Base-by-base conservation (phyloP, 2,797 vertebrate species). In the Lycodopsis pacificus region DNA sequence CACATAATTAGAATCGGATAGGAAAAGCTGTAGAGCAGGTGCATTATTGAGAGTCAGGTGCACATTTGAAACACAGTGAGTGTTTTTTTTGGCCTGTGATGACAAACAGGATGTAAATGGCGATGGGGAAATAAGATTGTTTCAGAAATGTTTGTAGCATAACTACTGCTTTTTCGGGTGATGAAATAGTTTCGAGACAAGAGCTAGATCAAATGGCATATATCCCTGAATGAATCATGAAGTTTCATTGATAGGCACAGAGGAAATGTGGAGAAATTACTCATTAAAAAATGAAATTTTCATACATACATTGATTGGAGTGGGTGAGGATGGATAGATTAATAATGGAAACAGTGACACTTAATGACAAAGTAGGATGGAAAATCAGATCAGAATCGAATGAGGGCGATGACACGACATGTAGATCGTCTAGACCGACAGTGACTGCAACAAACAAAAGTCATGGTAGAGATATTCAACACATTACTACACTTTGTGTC, bases 111-210 rank as follows among this genome's bases (percentile, higher is more conserved):
- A 44, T 30, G 13, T 0, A 77, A 86, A 79, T 48, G 44, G 2
- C 44, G 11, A 61, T 1, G 30, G 42, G 46, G 51, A 75, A 67
- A 72, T 42, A 20, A 5, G 27, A 38, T 20, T 3, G 20, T 7
- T 32, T 70, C 25, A 69, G 34, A 32, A 44, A 7, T 8, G 12
- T 70, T 36, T 57, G 11, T 19, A 20, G 38, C 22, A 46, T 63
- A 54, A 13, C 79, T 91, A 25, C 80, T 77, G 62, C 48, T 79
- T 84, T 89, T 73, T 65, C 30, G 9, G 17, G 6, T 69, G 38
- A 73, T 69, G 38, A 42, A 71, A 76, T 6, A 49, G 22, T 81
- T 79, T 81, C 19, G 11, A 54, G 53, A 69, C 36, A 71, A 3
- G 62, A 71, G 3, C 10, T 4, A 27, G 12, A 65, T 12, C 11